These are phyloP conservation scores for Symphodus melops DNA, from an alignment of 2,113 vertebrate species.

Conservation along the genomic window DNA sequence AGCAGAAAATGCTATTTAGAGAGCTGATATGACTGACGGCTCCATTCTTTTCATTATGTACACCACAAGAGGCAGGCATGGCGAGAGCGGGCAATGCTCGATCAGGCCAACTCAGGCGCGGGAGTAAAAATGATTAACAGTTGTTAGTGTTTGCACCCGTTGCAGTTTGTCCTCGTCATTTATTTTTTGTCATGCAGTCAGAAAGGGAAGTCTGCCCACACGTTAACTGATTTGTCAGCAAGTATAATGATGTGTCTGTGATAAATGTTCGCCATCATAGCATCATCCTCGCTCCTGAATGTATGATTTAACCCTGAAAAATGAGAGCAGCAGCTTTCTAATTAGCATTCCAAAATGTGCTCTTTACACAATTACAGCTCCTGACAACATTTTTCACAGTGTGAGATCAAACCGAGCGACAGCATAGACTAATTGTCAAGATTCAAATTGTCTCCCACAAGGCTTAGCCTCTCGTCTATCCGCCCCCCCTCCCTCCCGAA, in stretches of 20 bases:
- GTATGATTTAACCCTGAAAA: conserved; percentile 68
- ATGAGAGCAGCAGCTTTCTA: conserved; percentile 54
- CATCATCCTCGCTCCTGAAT: conserved; percentile 41
- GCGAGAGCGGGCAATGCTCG: conserved; percentile 51
- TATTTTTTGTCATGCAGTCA: conserved; percentile 49
- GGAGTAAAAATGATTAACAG: conserved; percentile 73
- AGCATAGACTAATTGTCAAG: conserved; percentile 69
- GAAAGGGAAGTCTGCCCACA: conserved; percentile 57
- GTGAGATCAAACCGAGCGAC: conserved; percentile 69
- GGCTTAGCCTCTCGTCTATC: conserved; percentile 46
- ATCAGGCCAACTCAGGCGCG: conserved; percentile 50
- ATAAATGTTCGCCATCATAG: conserved; percentile 54
- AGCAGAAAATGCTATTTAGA: conserved; percentile 86
- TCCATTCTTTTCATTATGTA: conserved; percentile 79
- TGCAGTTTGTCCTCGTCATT: conserved; percentile 57
- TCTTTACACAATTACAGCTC: conserved; percentile 71
- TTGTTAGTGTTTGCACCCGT: conserved; percentile 71
- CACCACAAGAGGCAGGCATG: conserved; percentile 64
- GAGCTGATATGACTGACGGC: conserved; percentile 81
- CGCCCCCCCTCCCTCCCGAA: not conserved
- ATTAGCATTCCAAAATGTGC: conserved; percentile 72
- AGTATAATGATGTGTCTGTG: conserved; percentile 63
- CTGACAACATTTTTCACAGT: conserved; percentile 69
- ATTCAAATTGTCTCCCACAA: conserved; percentile 65
- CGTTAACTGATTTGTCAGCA: conserved; percentile 68